Base-by-base conservation (phyloP, 2,888 invertebrate species). In the Tetranychus piercei region DNA sequence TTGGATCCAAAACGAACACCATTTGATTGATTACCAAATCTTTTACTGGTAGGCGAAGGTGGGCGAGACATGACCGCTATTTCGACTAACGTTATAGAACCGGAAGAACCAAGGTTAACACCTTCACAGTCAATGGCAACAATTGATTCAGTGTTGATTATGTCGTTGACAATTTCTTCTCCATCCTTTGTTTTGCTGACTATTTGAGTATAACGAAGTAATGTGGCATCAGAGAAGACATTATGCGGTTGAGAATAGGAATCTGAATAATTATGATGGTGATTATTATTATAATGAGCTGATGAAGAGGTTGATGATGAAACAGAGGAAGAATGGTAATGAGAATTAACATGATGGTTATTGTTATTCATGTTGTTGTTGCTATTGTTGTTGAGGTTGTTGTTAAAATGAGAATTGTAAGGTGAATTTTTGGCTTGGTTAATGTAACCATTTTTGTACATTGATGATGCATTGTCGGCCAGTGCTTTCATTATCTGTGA, bases 91-190 rank as follows among this genome's bases (percentile, higher is more conserved):
- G 94, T 93, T 77, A 94, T 85, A 79, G 91, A 90, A 81, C 94
- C 94, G 73, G 91, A 92, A 1, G 89, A 85, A 34, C 94, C 94
- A 77, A 94, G 85, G 83, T 93, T 94, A 74, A 94, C 90, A 20
- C 94, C 93, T 84, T 95, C 94, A 80, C 92, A 92, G 82, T 94
- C 94, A 80, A 94, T 87, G 0, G 92, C 91, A 34, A 94, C 86
- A 8, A 82, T 79, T n/a, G 78, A 78, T 23, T 79, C 78, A 74
- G 78, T 78, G 1, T 77, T 74, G 34, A 83, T 76, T 23, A 84
- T 80, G 45, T 82, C 81, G 23, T 82, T 81, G 4, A 83, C 87
- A 76, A 92, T 86, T 80, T 89, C 87, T 69, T 88, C 85, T 81
- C 90, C 89, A 80, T 92, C 92, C 80, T 89, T 88, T 0, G 88